Base-by-base conservation (phyloP, 1,140 invertebrate species). In the Gryllus bimaculatus region DNA sequence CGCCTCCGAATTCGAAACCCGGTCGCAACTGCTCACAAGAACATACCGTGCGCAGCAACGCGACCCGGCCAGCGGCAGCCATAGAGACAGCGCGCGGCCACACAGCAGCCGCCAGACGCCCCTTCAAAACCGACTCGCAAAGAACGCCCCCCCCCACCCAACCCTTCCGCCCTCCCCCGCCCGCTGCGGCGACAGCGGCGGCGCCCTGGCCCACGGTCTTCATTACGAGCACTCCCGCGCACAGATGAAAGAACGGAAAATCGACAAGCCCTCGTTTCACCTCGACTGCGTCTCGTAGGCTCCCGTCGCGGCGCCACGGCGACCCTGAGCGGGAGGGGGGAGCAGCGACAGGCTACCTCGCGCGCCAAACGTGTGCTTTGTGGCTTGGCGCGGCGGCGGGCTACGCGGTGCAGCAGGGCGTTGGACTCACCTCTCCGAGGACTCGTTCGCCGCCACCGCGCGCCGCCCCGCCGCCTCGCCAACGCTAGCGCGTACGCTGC, bases 181-280 rank as follows among this genome's bases (percentile, higher is more conserved):
- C 26, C 26, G 26, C 3, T 13, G 54, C 54, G 54, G 18, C 54
- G 54, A 66, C 18, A 13, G 10, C 54, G 26, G 26, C 54, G 54
- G 18, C 54, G 54, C 54, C 18, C 54, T 13, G 54, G 18, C 10
- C 18, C 10, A 66, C 54, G 10, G 54, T 13, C 54, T 66, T 66
- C 54, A 66, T 66, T 66, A 66, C 54, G 54, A 0, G 10, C 54
- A 7, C 2, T 7, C 54, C 54, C 18, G 10, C 54, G 18, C 10
- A 66, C 54, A 66, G 54, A 66, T 66, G 7, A 66, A 66, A 7
- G 54, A 18, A 18, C 18, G 54, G n/a, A 66, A 66, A 66, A 66
- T 66, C 54, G 54, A 66, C 54, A 66, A n/a, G 54, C 10, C 54
- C 54, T 66, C 54, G 54, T 66, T 66, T 66, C 76, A 47, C 76